Evolutionary conservation across 2,888 invertebrate species (phyloP).

Genomic region (Ephialtes manifestator): DNA sequence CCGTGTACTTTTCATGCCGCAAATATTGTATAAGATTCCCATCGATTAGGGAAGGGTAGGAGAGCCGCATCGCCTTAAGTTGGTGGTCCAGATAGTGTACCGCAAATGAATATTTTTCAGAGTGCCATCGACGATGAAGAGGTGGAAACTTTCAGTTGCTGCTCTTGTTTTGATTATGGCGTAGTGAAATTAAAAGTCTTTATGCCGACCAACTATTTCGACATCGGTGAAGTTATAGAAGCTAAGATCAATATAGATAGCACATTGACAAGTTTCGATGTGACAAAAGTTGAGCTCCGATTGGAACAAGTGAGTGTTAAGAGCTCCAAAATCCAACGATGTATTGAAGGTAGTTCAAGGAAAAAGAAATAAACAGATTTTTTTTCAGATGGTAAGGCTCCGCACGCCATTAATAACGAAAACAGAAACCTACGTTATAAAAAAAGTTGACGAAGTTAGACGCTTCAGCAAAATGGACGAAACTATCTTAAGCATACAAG

Average conservation of each 20-base stretch:
- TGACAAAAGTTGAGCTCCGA: slow-evolving; percentile 62
- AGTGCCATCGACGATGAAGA: slow-evolving; percentile 64
- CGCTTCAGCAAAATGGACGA: slow-evolving; percentile 55
- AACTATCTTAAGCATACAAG: slow-evolving; percentile 65
- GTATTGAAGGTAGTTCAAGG: too few species aligned
- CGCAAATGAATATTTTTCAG: slow-evolving; percentile 67
- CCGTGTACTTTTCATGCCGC: too few species aligned
- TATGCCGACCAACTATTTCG: slow-evolving; percentile 90
- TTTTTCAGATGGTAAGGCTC: background rate
- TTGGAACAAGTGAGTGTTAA: slow-evolving; percentile 59
- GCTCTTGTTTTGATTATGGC: slow-evolving; percentile 88
- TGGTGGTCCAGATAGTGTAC: background rate
- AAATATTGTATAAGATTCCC: too few species aligned
- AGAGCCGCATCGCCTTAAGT: background rate
- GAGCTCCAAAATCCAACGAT: background rate
- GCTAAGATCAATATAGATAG: slow-evolving; percentile 74
- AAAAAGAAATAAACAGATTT: background rate
- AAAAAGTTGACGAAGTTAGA: background rate
- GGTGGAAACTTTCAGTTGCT: slow-evolving; percentile 85
- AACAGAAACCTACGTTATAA: background rate
- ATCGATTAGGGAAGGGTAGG: too few species aligned
- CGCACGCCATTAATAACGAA: slow-evolving; percentile 40
- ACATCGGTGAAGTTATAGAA: slow-evolving; percentile 90
- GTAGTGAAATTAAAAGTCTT: slow-evolving; percentile 89
- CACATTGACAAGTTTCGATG: slow-evolving; percentile 63